phyloP scores from a whole-genome alignment of 2,113 vertebrate species.

The Stegostoma tigrinum region DNA sequence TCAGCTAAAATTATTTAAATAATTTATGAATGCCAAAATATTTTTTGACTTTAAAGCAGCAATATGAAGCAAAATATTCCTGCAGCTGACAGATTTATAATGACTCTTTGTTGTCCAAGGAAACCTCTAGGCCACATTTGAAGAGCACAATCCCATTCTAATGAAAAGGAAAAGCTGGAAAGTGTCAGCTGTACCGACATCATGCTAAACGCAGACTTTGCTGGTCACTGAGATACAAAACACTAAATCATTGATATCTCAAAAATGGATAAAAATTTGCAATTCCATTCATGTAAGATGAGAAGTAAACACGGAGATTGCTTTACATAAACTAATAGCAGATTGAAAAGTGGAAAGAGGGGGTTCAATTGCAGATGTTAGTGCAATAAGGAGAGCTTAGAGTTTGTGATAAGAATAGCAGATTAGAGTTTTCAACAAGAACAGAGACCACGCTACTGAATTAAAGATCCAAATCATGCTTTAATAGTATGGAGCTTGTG shows the following conservation, averaged over 20 bases:
- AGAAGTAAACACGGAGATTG: background rate
- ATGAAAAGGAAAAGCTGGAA: background rate
- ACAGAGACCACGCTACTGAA: background rate
- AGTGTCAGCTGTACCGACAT: background rate
- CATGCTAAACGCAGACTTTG: background rate
- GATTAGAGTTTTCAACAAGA: slow-evolving; percentile 20
- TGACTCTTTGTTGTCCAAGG: background rate
- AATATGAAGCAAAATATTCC: background rate
- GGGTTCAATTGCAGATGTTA: background rate
- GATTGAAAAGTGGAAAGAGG: background rate
- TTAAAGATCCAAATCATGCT: background rate
- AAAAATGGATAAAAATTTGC: background rate
- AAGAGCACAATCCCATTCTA: background rate
- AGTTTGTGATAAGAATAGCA: slow-evolving; percentile 6
- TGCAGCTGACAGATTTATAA: background rate
- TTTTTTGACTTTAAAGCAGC: background rate
- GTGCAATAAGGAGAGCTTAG: slow-evolving; percentile 24
- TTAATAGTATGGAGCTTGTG: too few species aligned
- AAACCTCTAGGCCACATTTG: background rate
- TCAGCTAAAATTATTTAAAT: background rate
- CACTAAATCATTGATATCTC: background rate
- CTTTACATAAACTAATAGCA: slow-evolving; percentile 6
- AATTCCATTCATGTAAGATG: background rate
- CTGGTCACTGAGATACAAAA: background rate
- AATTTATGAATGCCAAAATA: background rate